Evolutionary conservation across 2,888 invertebrate species (phyloP).

Genomic region (Rhagonycha lutea): DNA sequence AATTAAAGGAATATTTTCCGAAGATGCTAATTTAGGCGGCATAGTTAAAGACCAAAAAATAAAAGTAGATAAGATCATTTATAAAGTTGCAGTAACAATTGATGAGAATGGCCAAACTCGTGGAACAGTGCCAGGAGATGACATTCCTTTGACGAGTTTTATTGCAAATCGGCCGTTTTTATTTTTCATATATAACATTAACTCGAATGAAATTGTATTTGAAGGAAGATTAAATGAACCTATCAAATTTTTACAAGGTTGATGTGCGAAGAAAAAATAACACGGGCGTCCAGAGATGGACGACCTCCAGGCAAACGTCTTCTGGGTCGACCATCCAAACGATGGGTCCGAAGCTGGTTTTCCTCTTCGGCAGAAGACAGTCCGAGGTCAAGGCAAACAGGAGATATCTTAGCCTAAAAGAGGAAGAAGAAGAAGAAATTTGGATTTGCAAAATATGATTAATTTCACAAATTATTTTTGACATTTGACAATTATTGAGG

Average conservation of each 20-base stretch:
- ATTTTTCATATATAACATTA: constrained; percentile 65
- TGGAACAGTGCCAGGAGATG: constrained; percentile 63
- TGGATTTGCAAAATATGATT: too few relatives aligned
- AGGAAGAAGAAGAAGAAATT: too few relatives aligned
- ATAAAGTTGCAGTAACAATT: constrained; percentile 67
- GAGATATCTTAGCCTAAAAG: too few relatives aligned
- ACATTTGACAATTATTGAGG: too few relatives aligned
- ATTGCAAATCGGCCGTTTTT: constrained; percentile 67
- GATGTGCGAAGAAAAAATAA: too few relatives aligned
- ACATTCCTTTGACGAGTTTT: constrained; percentile 59
- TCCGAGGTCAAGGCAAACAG: too few relatives aligned
- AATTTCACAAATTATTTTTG: too few relatives aligned
- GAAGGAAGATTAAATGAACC: constrained; percentile 58
- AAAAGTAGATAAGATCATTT: constrained; percentile 61
- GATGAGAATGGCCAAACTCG: constrained; percentile 70
- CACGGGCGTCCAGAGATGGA: too few relatives aligned
- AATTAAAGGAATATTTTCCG: constrained; percentile 61
- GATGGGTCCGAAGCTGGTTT: too few relatives aligned
- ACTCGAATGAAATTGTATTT: constrained; percentile 62
- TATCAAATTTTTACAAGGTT: neutral
- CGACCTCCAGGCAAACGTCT: too few relatives aligned
- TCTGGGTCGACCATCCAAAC: too few relatives aligned
- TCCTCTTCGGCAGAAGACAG: too few relatives aligned
- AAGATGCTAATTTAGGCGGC: constrained; percentile 61
- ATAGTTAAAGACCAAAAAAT: constrained; percentile 56